phyloP scores from a whole-genome alignment of 2,888 invertebrate genomes.

The Athripsodes cinereus region DNA sequence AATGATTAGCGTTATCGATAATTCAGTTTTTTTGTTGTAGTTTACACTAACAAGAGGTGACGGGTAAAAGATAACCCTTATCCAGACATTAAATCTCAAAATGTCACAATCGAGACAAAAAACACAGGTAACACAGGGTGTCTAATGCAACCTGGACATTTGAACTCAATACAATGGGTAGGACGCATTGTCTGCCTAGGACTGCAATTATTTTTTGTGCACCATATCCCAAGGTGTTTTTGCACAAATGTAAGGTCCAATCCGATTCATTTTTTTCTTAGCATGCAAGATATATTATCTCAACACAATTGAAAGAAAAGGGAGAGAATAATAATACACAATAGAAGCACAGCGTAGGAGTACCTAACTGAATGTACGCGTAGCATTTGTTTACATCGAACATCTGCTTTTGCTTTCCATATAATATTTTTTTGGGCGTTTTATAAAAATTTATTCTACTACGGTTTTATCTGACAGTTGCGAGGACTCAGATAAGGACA shows the following conservation, averaged over 20 bases:
- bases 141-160: not conserved
- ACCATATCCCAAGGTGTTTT: slow-evolving; percentile 21
- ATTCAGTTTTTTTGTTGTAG: too few species aligned
- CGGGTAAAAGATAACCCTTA: too few species aligned
- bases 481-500: slow-evolving; percentile 18
- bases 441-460: slow-evolving; percentile 23
- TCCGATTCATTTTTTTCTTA: slow-evolving; percentile 22
- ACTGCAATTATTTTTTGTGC: slow-evolving; percentile 7
- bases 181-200: slow-evolving; percentile 13
- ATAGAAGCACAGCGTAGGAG: slow-evolving; percentile 23
- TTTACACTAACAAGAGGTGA: too few species aligned
- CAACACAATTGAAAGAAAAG: not conserved
- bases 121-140: not conserved
- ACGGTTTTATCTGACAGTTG: slow-evolving; percentile 22
- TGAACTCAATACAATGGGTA: slow-evolving; percentile 2
- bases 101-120: too few species aligned
- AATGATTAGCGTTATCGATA: too few species aligned
- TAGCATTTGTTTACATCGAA: slow-evolving; percentile 22
- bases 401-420: slow-evolving; percentile 24
- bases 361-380: slow-evolving; percentile 14
- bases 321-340: slow-evolving; percentile 12
- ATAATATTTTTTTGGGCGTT: slow-evolving; percentile 19
- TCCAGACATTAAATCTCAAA: too few species aligned
- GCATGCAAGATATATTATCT: slow-evolving; percentile 8
- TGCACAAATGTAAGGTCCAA: slow-evolving; percentile 27